Evolutionary conservation across 2,888 invertebrate species (phyloP).

Genomic region (Crocallis elinguaria): DNA sequence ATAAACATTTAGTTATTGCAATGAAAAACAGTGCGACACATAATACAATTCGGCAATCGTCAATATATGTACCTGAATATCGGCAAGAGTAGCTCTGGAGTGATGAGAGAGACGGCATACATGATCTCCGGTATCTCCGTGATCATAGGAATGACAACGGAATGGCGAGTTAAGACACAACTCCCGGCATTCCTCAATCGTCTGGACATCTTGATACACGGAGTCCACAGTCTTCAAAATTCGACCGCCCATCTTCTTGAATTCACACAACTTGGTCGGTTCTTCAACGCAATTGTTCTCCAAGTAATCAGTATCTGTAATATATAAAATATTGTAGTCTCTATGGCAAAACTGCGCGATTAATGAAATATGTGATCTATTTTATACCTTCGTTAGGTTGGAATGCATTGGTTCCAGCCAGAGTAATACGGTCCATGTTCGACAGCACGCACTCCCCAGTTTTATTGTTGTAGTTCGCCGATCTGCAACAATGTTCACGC

Average conservation of each 20-base stretch:
- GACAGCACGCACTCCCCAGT: conserved; percentile 94
- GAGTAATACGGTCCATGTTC: conserved; percentile 95
- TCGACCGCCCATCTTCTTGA: conserved; percentile 94
- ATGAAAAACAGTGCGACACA: background rate
- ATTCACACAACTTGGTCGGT: conserved; percentile 97
- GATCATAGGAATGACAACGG: conserved; percentile 96
- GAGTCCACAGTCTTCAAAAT: conserved; percentile 97
- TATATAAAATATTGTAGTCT: no score
- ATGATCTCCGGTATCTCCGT: conserved; percentile 96
- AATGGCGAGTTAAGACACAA: conserved; percentile 95
- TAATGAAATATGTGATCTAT: conserved; percentile 35
- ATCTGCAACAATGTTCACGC: conserved; percentile 87
- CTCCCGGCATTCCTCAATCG: conserved; percentile 94
- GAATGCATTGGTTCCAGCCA: conserved; percentile 92
- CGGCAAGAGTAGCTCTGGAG: conserved; percentile 93
- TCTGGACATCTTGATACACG: conserved; percentile 95
- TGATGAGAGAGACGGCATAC: conserved; percentile 97
- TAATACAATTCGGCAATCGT: no score
- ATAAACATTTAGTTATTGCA: conserved; percentile 8
- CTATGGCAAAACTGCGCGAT: conserved; percentile 15
- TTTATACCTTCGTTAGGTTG: conserved; percentile 86
- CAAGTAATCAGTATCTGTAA: conserved; percentile 89
- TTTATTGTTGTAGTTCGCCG: conserved; percentile 94
- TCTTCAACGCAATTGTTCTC: conserved; percentile 97
- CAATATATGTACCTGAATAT: conserved; percentile 92